Base-by-base conservation (phyloP, 2,113 vertebrate species). In the Scytalopus superciliaris region DNA sequence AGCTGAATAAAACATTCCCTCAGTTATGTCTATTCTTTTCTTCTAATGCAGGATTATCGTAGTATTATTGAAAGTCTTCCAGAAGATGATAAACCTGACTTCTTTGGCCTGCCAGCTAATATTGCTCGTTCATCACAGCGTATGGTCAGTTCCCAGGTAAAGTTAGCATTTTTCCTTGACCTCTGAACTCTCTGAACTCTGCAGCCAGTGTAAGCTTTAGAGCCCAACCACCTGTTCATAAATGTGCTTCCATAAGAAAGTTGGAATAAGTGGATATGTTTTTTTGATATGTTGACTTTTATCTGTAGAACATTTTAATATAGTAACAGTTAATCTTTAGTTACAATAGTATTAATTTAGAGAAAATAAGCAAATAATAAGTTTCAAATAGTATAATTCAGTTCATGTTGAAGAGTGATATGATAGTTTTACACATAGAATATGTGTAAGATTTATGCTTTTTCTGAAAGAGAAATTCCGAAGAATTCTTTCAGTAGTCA, bases 71-170 rank as follows among this genome's bases (percentile, higher is more conserved):
- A 99, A 91, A 98, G 97, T 84, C 99, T 99, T 91, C 99, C 99
- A 45, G 99, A 99, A 96, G 99, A 99, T 62, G 99, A 99, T 97
- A 99, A 98, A 83, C 99, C 99, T 19, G 98, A 98, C 35, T 99
- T 99, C 97, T 99, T 99, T 94, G 99, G 99, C 87, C 98, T 99
- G 23, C 99, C 99, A 60, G 99, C 99, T 95, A 99, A 99, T 94
- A 99, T 99, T 47, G 99, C 99, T 83, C 98, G 98, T 76, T 99
- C 99, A 35, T 98, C 99, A 47, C 99, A 99, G 95, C 98, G 99
- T 91, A 99, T 99, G 95, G 96, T 98, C 97, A 99, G 99, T 91
- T 98, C 98, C 76, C 99, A 99, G 99, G 99, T 99, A 98, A 94
- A 60, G 6, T 90, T 35, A 50, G n/a, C 7, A 21, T 72, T 89